Conservation (phyloP, 2,888 invertebrate species). For the Drosophila recens region DNA sequence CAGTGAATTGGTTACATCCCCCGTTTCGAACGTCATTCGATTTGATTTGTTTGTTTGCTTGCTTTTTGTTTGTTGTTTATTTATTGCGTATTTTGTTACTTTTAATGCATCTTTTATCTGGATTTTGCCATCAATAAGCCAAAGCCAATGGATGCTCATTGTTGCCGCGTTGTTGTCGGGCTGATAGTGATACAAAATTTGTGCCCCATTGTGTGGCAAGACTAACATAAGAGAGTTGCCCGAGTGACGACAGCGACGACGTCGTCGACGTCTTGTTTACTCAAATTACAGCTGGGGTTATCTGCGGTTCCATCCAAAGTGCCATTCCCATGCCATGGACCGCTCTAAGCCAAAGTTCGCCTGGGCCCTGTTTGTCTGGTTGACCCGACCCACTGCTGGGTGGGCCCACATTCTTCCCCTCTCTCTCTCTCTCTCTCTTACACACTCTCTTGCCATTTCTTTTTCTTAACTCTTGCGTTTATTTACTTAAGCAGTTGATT, state of each 20-base stretch:
- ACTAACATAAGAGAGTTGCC: constrained; percentile 49
- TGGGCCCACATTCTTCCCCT: constrained; percentile 8
- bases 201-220: constrained; percentile 57
- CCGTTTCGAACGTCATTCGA: constrained; percentile 60
- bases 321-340: constrained; percentile 31
- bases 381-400: constrained; percentile 53
- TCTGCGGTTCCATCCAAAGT: constrained; percentile 51
- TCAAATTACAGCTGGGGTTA: constrained; percentile 73
- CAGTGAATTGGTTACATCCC: constrained; percentile 24
- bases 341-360: constrained; percentile 37
- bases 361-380: constrained; percentile 43
- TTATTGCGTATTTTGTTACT: constrained; percentile 78
- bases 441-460: neutral
- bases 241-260: constrained; percentile 55
- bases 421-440: neutral
- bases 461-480: constrained; percentile 18
- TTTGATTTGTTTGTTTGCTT: constrained; percentile 77
- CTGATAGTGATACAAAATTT: constrained; percentile 76
- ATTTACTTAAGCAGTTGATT: constrained; percentile 34
- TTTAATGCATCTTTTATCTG: constrained; percentile 80
- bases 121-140: constrained; percentile 75
- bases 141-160: constrained; percentile 50
- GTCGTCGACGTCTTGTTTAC: constrained; percentile 64
- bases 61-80: constrained; percentile 70
- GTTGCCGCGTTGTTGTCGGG: constrained; percentile 35